phyloP scores from a whole-genome alignment of 2,888 invertebrate genomes.

The Sminthurinus aureus region DNA sequence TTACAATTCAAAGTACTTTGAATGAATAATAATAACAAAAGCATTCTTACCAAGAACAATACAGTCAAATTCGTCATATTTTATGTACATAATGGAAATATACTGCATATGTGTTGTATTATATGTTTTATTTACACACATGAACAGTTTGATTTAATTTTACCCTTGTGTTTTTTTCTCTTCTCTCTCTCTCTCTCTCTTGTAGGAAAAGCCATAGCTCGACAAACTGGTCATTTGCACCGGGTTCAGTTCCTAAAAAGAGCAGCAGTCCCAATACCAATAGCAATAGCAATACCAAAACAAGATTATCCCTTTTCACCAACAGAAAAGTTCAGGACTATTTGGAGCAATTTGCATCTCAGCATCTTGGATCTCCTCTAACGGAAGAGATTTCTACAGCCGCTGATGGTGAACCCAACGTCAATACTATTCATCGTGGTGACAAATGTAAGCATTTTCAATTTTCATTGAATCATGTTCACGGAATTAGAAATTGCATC shows the following conservation, averaged over 20 bases:
- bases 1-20: too few species aligned
- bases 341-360: constrained; percentile 35
- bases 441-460: constrained; percentile 2
- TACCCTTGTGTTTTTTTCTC: neutral
- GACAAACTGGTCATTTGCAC: constrained; percentile 35
- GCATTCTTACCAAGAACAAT: neutral
- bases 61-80: neutral
- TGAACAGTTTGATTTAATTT: constrained; percentile 7
- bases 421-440: neutral
- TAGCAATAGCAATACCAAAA: constrained; percentile 7
- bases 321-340: constrained; percentile 38
- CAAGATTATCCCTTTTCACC: neutral
- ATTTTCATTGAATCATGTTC: neutral
- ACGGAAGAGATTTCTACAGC: constrained; percentile 7
- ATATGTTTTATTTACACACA: too few species aligned
- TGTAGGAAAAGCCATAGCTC: constrained; percentile 14
- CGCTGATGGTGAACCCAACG: neutral
- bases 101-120: too few species aligned
- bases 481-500: too few species aligned
- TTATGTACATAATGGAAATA: too few species aligned
- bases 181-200: neutral
- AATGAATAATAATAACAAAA: neutral
- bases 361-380: constrained; percentile 29
- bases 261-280: neutral
- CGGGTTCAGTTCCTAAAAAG: neutral